Base-by-base conservation (phyloP, 2,113 vertebrate genomes). In the Silurus glanis region DNA sequence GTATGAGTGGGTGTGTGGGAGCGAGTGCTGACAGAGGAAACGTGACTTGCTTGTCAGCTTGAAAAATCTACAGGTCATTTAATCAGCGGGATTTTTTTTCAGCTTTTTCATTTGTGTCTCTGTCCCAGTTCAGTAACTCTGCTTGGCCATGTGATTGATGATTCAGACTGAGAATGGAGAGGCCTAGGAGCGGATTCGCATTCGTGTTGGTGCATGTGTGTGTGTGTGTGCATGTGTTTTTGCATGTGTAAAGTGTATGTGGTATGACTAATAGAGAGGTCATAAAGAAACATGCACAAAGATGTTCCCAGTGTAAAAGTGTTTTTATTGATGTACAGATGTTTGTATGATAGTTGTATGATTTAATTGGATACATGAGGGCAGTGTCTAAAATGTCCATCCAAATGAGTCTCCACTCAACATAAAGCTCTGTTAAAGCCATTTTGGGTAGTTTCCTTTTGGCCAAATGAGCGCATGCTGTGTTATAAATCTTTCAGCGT, bases 401-500 rank as follows among this genome's bases (percentile, higher is more conserved):
- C 67, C 82, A 12, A 37, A 84, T 69, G 58, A 81, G 81, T 83
- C 76, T 74, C 76, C 51, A 62, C 58, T 85, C 74, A 58, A 81
- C 74, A 83, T 58, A 82, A 85, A 85, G 67, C 82, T 51, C 45
- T 3, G 28, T 80, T 67, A 3, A 69, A 59, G 74, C 74, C 81
- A 88, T 64, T 66, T n/a, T 59, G 7, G 62, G 80, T 58, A 61
- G 76, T 17, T 67, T 82, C 78, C 83, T 69, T 82, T 72, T 75
- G 67, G 80, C 17, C 49, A 59, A 13, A 80, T 23, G 21, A 64
- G 62, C 66, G 67, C 37, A 74, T 83, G 56, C 66, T 66, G 80
- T 28, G 82, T 74, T 83, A 87, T 83, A 87, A 85, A 87, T 83
- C 87, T 87, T 61, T 87, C 75, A 89, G 25, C 67, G 47, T 23